phyloP scores from a whole-genome alignment of 2,113 vertebrate genomes.

The Pluvialis apricaria region DNA sequence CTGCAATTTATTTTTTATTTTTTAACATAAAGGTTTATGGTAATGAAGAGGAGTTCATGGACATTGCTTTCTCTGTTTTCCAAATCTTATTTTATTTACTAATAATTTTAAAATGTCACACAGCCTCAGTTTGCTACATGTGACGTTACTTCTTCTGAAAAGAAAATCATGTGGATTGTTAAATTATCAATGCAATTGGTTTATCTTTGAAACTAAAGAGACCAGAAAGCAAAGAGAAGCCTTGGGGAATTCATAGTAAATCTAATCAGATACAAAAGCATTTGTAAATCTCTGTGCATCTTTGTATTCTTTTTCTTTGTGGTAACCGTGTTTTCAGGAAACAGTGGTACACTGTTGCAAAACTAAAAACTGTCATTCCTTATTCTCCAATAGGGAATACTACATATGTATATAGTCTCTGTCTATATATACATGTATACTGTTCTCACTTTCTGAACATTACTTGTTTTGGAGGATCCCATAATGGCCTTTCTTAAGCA shows the following conservation, averaged over 20 bases:
- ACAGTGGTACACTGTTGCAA: not conserved
- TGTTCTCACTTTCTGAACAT: not conserved
- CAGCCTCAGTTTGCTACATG: not conserved
- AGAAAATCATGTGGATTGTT: not conserved
- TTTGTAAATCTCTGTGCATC: not conserved
- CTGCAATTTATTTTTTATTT: slow-evolving; percentile 4
- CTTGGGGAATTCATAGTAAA: not conserved
- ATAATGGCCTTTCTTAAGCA: not conserved
- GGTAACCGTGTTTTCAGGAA: not conserved
- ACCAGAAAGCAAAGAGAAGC: not conserved
- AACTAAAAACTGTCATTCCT: not conserved
- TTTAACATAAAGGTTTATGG: slow-evolving; percentile 32
- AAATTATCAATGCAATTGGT: slow-evolving; percentile 19
- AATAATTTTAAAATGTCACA: not conserved
- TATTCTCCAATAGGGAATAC: not conserved
- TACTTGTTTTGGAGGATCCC: not conserved
- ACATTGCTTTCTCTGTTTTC: not conserved
- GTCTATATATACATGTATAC: not conserved
- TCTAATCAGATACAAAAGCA: slow-evolving; percentile 5
- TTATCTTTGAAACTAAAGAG: slow-evolving; percentile 28
- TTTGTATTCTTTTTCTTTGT: not conserved
- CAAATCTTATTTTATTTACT: slow-evolving; percentile 8
- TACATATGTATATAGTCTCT: not conserved
- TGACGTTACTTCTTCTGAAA: not conserved
- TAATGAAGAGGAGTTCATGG: slow-evolving; percentile 3